phyloP scores from a whole-genome alignment of 2,888 invertebrate genomes.

The Cetonia aurata region DNA sequence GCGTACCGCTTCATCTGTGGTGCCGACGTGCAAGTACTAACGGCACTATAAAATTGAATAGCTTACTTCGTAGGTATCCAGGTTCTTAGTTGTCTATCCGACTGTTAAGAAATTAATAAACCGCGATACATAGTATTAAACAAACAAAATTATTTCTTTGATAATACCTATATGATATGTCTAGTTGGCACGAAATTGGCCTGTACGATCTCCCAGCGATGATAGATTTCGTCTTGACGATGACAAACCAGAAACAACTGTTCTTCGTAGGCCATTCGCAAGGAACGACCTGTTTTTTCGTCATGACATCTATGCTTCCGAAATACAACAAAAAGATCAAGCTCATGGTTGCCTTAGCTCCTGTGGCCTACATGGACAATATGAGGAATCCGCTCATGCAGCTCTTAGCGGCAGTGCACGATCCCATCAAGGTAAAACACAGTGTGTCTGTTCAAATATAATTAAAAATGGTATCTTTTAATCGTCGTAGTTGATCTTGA shows the following conservation, averaged over 20 bases:
- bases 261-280: slow-evolving; percentile 81
- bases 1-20: too few relatives aligned
- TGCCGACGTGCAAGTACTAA: too few relatives aligned
- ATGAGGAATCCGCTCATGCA: slow-evolving; percentile 68
- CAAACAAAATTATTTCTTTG: too few relatives aligned
- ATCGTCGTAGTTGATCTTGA: slow-evolving; percentile 60
- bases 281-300: slow-evolving; percentile 74
- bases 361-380: slow-evolving; percentile 70
- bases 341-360: slow-evolving; percentile 73
- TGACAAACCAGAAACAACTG: slow-evolving; percentile 71
- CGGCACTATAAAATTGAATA: too few relatives aligned
- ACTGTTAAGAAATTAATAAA: too few relatives aligned
- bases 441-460: not conserved
- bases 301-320: slow-evolving; percentile 70
- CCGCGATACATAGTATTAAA: too few relatives aligned
- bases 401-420: slow-evolving; percentile 26
- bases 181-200: slow-evolving; percentile 81
- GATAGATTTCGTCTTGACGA: slow-evolving; percentile 74
- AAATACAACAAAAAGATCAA: slow-evolving; percentile 73
- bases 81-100: too few relatives aligned
- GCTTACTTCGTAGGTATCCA: too few relatives aligned
- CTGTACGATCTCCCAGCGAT: slow-evolving; percentile 80
- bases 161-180: not conserved
- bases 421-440: slow-evolving; percentile 20
- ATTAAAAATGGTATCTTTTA: too few relatives aligned